Conservation (phyloP, 1,140 invertebrate species). For the Panagrolaimus sp. region DNA sequence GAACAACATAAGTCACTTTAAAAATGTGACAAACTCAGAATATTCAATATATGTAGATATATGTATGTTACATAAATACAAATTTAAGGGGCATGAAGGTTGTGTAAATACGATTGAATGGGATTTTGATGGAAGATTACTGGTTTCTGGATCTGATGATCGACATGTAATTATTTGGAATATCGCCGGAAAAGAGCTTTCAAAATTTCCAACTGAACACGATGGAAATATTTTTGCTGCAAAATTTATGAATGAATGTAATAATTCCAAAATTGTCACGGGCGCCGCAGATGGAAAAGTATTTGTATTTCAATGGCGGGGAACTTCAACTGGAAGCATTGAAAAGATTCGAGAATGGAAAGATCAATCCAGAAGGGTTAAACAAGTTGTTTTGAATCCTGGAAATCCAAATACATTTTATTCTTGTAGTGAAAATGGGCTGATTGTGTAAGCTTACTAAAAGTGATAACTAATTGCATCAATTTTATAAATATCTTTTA, state of each 20-base stretch:
- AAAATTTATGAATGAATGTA: conserved; percentile 10
- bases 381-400: background rate
- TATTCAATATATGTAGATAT: too few species aligned
- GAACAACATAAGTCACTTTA: too few species aligned
- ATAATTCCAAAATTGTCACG: conserved; percentile 4
- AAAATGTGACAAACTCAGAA: too few species aligned
- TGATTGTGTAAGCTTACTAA: background rate
- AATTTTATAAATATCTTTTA: background rate
- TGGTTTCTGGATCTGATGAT: conserved; percentile 6
- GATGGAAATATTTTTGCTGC: conserved; percentile 7
- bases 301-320: background rate
- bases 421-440: background rate
- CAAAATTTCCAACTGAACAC: conserved; percentile 10
- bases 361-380: background rate
- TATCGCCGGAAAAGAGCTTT: background rate
- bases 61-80: background rate
- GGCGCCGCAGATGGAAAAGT: background rate
- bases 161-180: background rate
- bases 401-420: background rate
- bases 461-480: too few species aligned
- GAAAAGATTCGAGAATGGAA: background rate
- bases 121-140: background rate
- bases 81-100: background rate
- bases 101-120: conserved; percentile 9
- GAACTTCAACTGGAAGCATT: background rate